Base-by-base conservation (phyloP, 2,113 vertebrate species). In the Isurus oxyrinchus region DNA sequence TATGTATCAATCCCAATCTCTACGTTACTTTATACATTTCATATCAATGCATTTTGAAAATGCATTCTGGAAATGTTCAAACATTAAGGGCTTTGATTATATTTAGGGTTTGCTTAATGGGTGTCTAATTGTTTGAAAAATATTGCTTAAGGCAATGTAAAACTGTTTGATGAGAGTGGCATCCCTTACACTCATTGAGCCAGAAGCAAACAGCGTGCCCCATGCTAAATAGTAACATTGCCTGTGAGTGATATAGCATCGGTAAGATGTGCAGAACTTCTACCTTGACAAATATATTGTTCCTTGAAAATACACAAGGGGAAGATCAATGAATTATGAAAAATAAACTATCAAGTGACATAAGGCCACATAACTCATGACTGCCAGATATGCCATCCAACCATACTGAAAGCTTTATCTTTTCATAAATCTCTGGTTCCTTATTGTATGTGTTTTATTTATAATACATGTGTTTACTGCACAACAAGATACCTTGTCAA, bases 391-490 rank as follows among this genome's bases (percentile, higher is more conserved):
- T 63, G 90, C 59, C 59, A 94, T n/a, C 21, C n/a, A n/a, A 44
- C 31, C 31, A 40, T 94, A 59, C 90, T 63, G 90, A 63, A 94
- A 94, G 90, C 14, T 63, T 40, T 23, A 40, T 63, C 35, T 94
- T 94, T 94, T 40, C 59, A 94, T 94, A 94, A 63, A 94, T 94
- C 90, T 63, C 35, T 63, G n/a, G 23, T 94, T 63, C 59, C 90
- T 94, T 93, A 63, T 61, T 66, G 61, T 94, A 61, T 40, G 35
- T 7, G 14, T 94, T 66, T 61, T 63, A 94, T 66, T 40, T 59
- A 63, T 66, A 94, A 19, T 19, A 21, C 55, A n/a, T 63, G 14
- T 63, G 59, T 66, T 63, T 59, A 59, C 59, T 94, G 59, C 59
- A 94, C 59, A 59, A 90, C 53, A 40, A 94, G 59, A 66, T 94